Percentiles rank a stretch among this genome's conserved stretches.
phyloP scores from a whole-genome alignment of 2,888 invertebrate genomes.

The Prenolepis imparis region DNA sequence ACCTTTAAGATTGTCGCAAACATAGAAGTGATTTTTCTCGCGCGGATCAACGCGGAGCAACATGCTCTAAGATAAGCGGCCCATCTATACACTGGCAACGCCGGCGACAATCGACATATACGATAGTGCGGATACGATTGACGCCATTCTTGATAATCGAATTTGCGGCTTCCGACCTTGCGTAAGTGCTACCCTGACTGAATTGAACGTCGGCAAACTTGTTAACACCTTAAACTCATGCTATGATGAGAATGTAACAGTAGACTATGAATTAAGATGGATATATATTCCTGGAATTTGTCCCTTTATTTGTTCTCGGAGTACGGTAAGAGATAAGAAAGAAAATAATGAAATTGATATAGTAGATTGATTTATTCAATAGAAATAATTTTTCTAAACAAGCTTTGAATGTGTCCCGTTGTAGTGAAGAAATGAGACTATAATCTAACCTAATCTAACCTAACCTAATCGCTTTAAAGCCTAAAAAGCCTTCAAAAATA shows the following conservation, averaged over 20 bases:
- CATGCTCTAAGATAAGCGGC: slow-evolving; percentile 62
- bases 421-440: too few species aligned
- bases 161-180: slow-evolving; percentile 83
- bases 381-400: not conserved
- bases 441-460: too few species aligned
- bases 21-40: slow-evolving; percentile 60
- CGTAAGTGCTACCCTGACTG: slow-evolving; percentile 75
- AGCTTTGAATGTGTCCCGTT: too few species aligned
- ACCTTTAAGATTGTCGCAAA: slow-evolving; percentile 30
- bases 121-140: slow-evolving; percentile 78
- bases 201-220: slow-evolving; percentile 42
- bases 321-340: not conserved
- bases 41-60: slow-evolving; percentile 48
- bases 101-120: slow-evolving; percentile 63
- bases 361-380: not conserved
- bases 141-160: slow-evolving; percentile 83
- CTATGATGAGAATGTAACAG: not conserved
- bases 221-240: slow-evolving; percentile 22
- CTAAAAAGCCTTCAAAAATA: not conserved
- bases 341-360: not conserved
- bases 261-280: not conserved
- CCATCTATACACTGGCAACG: slow-evolving; percentile 37
- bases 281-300: not conserved
- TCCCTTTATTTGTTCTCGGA: not conserved
- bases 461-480: too few species aligned